Evolutionary conservation across 2,113 vertebrate species (phyloP), one percentile per base, ranked within the genome.

Genomic region (Tamias sibiricus): DNA sequence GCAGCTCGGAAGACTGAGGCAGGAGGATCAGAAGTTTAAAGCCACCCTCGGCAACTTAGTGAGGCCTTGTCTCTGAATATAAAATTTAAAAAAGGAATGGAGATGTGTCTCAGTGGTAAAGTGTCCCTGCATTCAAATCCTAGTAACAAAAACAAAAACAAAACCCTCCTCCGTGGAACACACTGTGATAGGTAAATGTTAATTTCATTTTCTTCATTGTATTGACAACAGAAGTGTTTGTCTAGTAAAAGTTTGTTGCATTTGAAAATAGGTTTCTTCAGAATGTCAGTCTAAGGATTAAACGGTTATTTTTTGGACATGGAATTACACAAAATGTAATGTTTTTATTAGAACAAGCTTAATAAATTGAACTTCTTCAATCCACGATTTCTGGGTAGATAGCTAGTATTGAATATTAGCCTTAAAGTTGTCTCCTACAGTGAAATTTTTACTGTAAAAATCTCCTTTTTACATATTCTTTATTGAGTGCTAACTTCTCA

Each of bases 171-270:
- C 59, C 7, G 22, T 76, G 52, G 52, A 90, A 92, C 76, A 72
- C 57, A 42, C 20, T 76, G 16, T 79, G 20, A 82, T 54, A 59
- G 81, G 11, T 52, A 89, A 90, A 84, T 87, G 87, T 26, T 90
- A 57, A 6, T 57, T 76, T 95, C 19, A 71, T 91, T 95, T 90
- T 68, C 42, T 92, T 76, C 9, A 85, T 10, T 72, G 9, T 42
- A 13, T 83, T 95, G 72, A 90, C 24, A 66, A 88, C 1, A 91
- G 49, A 92, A 96, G 57, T 81, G 19, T 92, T 75, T 92, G 77
- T 10, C 11, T 83, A 87, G 35, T 47, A 89, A 91, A 82, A 68
- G 10, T 52, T 72, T 75, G 17, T 9, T 64, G 40, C 9, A 37
- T 11, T 88, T 76, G 35, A 89, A 11, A 2, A 20, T 83, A 59